Evolutionary conservation across 1,140 invertebrate genomes (phyloP), one percentile per base, ranked within the genome.

Genomic region (Ooceraea biroi): DNA sequence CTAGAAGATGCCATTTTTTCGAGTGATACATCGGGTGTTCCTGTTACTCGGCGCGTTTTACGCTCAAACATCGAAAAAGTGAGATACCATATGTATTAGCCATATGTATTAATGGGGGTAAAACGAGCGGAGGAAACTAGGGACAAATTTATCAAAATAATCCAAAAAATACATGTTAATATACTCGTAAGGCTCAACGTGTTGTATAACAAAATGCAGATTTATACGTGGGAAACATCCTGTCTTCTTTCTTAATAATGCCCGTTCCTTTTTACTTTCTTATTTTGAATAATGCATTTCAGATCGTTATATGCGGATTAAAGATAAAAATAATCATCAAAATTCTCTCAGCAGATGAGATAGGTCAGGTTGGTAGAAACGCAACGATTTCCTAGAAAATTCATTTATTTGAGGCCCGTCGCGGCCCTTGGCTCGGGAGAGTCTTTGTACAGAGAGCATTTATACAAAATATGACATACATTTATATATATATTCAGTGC

Each of bases 151-250:
- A 89, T 85, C 84, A 88, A 89, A 83, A 60, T 89, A 88, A 73
- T 86, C 69, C 57, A 66, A 89, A 88, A 73, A 91, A 90, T 92
- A 90, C 89, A 76, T 93, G 91, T 93, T 91, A 90, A 91, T 92
- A 92, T 93, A 94, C 90, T 85, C 84, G 58, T 92, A 93, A 92
- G 89, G 91, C 89, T 92, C 90, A 92, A 93, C 91, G 91, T 92
- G 92, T 92, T 93, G 89, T 93, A 93, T 92, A 92, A 93, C 91
- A 92, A 92, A 90, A 93, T 93, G 89, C 92, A 93, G 89, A 89
- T 94, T 94, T 94, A 92, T 94, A 94, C 91, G 87, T 91, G 90
- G n/a, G 83, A 74, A 66, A 50, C 22, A 83, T 77, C 27, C 30
- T 48, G 48, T 63, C 41, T 87, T 69, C 36, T 89, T 87, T 69